phyloP scores from a whole-genome alignment of 1,140 invertebrate genomes.

The Stenopsyche tienmushanensis region DNA sequence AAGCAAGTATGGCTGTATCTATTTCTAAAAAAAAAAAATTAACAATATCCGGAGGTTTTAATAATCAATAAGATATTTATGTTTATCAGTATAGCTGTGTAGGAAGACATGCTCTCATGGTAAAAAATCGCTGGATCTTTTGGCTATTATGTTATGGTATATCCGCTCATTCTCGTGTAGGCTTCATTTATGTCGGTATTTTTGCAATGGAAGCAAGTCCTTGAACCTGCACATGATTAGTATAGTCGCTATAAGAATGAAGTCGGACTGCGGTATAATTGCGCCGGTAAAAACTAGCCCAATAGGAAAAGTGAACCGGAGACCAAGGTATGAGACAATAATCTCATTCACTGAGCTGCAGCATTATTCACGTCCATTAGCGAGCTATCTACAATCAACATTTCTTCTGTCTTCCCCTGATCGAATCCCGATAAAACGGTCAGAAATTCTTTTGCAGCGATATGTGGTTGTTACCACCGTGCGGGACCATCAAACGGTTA shows the following conservation, averaged over 20 bases:
- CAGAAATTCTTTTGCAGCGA: too few relatives aligned
- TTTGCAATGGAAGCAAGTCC: not conserved
- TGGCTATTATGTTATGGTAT: not conserved
- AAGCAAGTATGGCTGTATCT: too few relatives aligned
- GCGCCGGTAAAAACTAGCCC: conserved; percentile 12
- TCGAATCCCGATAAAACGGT: conserved; percentile 8
- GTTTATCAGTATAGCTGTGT: too few relatives aligned
- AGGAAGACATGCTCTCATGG: not conserved
- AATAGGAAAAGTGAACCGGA: not conserved
- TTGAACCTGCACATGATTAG: not conserved
- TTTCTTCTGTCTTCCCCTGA: conserved; percentile 16
- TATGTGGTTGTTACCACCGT: not conserved
- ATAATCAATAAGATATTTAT: too few relatives aligned
- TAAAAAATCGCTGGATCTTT: not conserved
- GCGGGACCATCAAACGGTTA: too few relatives aligned
- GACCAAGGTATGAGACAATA: not conserved
- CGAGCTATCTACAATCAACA: conserved; percentile 9
- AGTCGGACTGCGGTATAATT: conserved; percentile 12
- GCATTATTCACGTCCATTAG: conserved; percentile 8
- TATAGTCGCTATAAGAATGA: not conserved
- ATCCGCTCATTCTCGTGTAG: not conserved
- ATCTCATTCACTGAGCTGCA: conserved; percentile 8
- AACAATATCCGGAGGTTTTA: too few relatives aligned
- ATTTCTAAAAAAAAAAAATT: too few relatives aligned
- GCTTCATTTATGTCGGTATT: not conserved